These are phyloP conservation scores for Eugnorisma glareosa DNA, from an alignment of 2,888 invertebrate species.

Conservation along the genomic window DNA sequence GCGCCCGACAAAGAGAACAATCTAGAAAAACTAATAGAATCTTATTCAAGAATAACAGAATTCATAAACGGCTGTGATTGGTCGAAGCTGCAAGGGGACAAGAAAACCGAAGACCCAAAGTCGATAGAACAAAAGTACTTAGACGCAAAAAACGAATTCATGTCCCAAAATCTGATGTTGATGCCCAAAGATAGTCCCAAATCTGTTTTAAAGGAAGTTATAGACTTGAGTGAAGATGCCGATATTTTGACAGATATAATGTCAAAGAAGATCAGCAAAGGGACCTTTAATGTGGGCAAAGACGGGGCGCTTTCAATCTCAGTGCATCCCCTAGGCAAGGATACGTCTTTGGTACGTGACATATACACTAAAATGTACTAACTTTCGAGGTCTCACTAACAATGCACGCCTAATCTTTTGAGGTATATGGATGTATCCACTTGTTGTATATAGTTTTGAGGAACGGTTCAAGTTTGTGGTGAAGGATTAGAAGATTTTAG, in stretches of 20 bases:
- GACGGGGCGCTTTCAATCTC: conserved; percentile 87
- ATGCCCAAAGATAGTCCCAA: conserved; percentile 84
- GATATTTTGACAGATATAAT: conserved; percentile 82
- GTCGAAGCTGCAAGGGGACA: conserved; percentile 81
- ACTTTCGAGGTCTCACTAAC: conserved; percentile 72
- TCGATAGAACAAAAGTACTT: conserved; percentile 86
- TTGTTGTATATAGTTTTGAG: conserved; percentile 38
- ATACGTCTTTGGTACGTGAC: conserved; percentile 82
- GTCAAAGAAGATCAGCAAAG: conserved; percentile 81
- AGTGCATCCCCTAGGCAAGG: conserved; percentile 80
- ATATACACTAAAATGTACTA: conserved; percentile 69
- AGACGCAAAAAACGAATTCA: conserved; percentile 88
- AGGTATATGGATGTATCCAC: conserved; percentile 42
- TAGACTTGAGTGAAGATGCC: conserved; percentile 85
- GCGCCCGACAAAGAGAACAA: conserved; percentile 81
- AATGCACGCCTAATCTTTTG: conserved; percentile 62
- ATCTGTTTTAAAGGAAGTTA: conserved; percentile 83
- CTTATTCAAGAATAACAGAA: conserved; percentile 87
- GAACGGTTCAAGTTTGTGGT: conserved; percentile 12
- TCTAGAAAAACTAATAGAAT: conserved; percentile 84
- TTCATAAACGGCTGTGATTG: conserved; percentile 89
- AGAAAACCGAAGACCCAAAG: conserved; percentile 80
- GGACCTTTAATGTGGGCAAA: conserved; percentile 84
- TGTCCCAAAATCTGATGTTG: conserved; percentile 86
- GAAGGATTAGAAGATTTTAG: conserved; percentile 21